Conservation (phyloP, 1,140 invertebrate genomes). For the Heliconius hewitsoni region DNA sequence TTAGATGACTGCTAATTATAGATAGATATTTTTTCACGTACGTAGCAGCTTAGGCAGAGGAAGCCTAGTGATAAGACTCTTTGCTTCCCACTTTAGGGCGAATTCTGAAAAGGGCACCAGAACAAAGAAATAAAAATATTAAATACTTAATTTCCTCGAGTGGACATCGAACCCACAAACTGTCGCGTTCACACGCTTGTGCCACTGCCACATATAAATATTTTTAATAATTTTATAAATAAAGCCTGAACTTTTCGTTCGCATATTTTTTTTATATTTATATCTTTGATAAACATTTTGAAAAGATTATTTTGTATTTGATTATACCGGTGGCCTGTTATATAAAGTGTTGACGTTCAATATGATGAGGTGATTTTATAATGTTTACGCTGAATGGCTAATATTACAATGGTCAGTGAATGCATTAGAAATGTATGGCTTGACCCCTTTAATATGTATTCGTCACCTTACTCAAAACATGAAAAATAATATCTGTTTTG, state of each 20-base stretch:
- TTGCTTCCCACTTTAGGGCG: no score
- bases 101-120: no score
- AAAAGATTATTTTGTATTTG: constrained; percentile 6
- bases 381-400: constrained; percentile 37
- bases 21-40: background rate
- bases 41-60: no score
- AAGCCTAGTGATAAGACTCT: no score
- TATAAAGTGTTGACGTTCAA: constrained; percentile 32
- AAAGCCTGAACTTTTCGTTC: background rate
- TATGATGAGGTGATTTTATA: constrained; percentile 34
- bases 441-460: constrained; percentile 35
- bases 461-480: constrained; percentile 13
- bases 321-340: constrained; percentile 26
- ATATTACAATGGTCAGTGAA: constrained; percentile 25
- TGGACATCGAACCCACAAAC: no score
- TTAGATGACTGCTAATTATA: background rate
- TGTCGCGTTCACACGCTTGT: no score
- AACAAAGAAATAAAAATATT: no score
- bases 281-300: background rate
- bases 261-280: background rate
- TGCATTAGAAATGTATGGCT: constrained; percentile 30
- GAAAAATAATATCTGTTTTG: constrained; percentile 10
- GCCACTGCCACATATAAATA: no score
- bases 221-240: no score
- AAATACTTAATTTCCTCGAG: no score